Evolutionary conservation across 2,113 vertebrate genomes (phyloP), one percentile per base, ranked within the genome.

Genomic region (Glaucomys volans): DNA sequence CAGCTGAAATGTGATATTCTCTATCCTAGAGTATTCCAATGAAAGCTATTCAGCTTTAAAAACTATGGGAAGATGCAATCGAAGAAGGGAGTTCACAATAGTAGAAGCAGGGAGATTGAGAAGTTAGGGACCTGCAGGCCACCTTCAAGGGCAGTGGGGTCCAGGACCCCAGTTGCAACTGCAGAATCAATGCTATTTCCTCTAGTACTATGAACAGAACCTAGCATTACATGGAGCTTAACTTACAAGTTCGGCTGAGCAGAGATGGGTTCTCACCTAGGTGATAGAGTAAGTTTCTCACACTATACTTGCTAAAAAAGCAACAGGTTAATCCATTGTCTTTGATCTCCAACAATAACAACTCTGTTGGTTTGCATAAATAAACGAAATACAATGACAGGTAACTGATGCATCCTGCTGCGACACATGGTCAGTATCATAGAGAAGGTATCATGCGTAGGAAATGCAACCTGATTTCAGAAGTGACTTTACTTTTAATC

Each of bases 181-280:
- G 35, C 24, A 59, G 10, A 87, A 79, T 76, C 59, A 88, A 90
- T 12, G 64, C 86, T 82, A 79, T 87, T 87, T 94, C 64, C 64
- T 87, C 69, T 90, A 32, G 18, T 32, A 54, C 28, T 44, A 87
- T 47, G 42, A 92, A 74, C 16, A 87, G 24, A 95, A 90, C 62
- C 24, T 62, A 50, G 54, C 64, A 62, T 37, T n/a, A 64, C 57
- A 87, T 66, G 54, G 37, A 87, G 69, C 30, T 47, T 83, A 32
- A 90, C 54, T 90, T 81, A 52, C 0, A 18, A 18, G 12, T 57
- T 72, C 64, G 82, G 37, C 79, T 90, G n/a, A 85, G 9, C 47
- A 81, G 80, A 71, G 5, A 57, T 79, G 54, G 40, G 32, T 9
- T 79, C 79, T 47, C 74, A 71, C 74, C 59, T 47, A 82, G 47